Evolutionary conservation across 2,797 vertebrate species (phyloP).

Genomic region (Eupleurogrammus muticus): DNA sequence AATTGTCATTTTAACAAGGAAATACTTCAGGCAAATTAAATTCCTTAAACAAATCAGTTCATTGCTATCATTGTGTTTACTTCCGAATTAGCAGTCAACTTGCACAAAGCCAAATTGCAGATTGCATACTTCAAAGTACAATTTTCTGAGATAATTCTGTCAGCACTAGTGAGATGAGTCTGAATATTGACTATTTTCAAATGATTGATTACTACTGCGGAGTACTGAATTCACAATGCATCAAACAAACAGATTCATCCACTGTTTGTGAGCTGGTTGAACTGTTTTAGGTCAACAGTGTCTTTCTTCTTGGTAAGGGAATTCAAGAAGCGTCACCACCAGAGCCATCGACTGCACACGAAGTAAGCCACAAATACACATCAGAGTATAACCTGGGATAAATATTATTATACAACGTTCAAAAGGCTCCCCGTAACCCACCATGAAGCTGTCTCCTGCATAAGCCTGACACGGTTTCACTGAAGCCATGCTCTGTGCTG

Average conservation of each 20-base stretch:
- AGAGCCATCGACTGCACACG: not conserved
- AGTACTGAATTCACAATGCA: not conserved
- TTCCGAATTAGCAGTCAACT: constrained; percentile 3
- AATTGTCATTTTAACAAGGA: not conserved
- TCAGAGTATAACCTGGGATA: not conserved
- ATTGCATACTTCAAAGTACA: not conserved
- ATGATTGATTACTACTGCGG: not conserved
- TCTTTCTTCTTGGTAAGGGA: not conserved
- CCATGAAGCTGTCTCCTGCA: not conserved
- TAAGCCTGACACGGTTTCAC: not conserved
- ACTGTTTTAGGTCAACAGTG: not conserved
- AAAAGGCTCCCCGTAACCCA: not conserved
- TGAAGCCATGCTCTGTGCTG: not conserved
- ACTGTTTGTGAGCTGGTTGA: not conserved
- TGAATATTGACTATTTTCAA: not conserved
- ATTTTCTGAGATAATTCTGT: not conserved
- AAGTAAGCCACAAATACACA: not conserved
- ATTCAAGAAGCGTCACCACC: not conserved
- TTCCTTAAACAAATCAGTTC: not conserved
- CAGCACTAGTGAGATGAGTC: constrained; percentile 10
- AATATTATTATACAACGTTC: not conserved
- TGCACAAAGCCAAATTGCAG: not conserved
- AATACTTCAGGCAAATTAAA: constrained; percentile 1
- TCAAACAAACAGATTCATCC: not conserved
- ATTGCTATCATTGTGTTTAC: not conserved